Base-by-base conservation (phyloP, 2,888 invertebrate genomes). In the Erebia aethiops region DNA sequence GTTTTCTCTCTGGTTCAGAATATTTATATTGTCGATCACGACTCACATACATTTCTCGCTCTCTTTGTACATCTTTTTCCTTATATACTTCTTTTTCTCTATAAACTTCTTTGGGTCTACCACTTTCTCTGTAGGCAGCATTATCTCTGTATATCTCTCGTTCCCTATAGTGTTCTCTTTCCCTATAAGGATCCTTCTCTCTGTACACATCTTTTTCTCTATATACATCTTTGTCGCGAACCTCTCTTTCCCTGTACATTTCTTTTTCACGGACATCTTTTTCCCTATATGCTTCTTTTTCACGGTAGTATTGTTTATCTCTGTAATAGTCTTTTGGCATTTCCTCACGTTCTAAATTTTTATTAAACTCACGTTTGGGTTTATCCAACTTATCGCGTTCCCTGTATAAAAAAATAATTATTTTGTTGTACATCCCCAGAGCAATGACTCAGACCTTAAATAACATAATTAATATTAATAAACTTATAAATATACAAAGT, bases 341-440 rank as follows among this genome's bases (percentile, higher is more conserved):
- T 67, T 92, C 93, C 71, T 92, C 93, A 77, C 91, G 87, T 51
- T 93, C 92, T 77, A 86, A 71, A 78, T 81, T 85, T 80, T 90
- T 92, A 77, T 71, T 79, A 52, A 89, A 74, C 35, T 92, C 92
- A 78, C 91, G 83, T 82, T 91, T 92, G 54, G 84, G 67, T 84
- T 92, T 93, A 57, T 93, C 92, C 77, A 87, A 76, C 79, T 92
- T 93, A 76, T 93, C 93, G 75, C 91, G 89, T 75, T 93, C 93
- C 86, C 93, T 92, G 87, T 84, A 35, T 79, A 76, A 87, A 86
- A 85, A 86, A 85, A 81, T 81, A 83, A 83, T 79, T 78, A 82
- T 83, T 82, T 82, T 85, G 81, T 86, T 84, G 77, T 82, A 82
- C 77, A 83, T 81, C 82, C 81, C 82, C 83, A 83, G 86, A 84